A percentile compares a stretch with the other conserved stretches of the same genome.
Conservation (phyloP, 2,797 vertebrate species). For the Cephalopachus bancanus region DNA sequence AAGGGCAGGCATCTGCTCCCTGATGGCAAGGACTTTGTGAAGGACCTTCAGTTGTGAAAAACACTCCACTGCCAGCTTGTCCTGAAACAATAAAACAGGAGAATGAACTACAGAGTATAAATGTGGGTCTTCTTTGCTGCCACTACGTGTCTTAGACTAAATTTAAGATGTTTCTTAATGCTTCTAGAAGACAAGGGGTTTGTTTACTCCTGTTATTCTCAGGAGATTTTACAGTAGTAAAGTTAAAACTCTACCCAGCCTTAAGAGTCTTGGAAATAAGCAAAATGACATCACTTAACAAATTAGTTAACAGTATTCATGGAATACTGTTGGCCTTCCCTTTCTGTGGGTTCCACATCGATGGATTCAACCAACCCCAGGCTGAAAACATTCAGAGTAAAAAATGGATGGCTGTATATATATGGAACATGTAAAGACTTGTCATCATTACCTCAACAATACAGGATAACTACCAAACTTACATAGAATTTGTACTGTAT, state of each 20-base stretch:
- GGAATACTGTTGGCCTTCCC: background rate
- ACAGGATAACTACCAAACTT: background rate
- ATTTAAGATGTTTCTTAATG: background rate
- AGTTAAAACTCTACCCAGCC: background rate
- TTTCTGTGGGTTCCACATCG: background rate
- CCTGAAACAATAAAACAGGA: conserved; percentile 87
- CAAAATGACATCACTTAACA: conserved; percentile 7
- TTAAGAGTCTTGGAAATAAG: conserved; percentile 33
- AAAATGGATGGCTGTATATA: background rate
- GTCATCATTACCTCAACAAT: background rate
- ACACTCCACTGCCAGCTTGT: conserved; percentile 93
- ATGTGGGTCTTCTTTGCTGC: background rate
- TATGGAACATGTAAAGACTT: background rate
- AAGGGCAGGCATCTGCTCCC: conserved; percentile 87
- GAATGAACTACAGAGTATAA: background rate
- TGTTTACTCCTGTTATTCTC: background rate
- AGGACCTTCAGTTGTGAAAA: conserved; percentile 91
- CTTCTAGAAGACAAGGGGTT: conserved; percentile 18
- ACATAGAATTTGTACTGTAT: background rate
- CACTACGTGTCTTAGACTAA: background rate
- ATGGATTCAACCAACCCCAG: background rate
- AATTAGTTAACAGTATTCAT: background rate
- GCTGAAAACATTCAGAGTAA: background rate
- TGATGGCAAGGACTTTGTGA: conserved; percentile 90
- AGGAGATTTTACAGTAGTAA: background rate